These are phyloP conservation scores for Dasyornis broadbenti DNA, from an alignment of 2,113 vertebrate species.

Conservation along the genomic window DNA sequence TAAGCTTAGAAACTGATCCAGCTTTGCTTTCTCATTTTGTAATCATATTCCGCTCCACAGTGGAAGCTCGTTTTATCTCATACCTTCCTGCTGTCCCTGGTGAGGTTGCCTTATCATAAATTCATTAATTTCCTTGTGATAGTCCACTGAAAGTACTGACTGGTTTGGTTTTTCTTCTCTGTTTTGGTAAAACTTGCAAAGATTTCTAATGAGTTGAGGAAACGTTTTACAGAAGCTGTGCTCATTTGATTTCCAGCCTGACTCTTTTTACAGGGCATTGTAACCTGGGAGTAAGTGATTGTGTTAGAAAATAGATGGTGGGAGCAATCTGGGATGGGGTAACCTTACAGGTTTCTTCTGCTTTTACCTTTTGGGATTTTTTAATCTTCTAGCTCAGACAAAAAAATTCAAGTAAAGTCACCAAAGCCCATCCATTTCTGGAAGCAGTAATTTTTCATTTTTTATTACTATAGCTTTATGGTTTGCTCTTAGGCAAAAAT, in stretches of 20 bases:
- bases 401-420: neutral
- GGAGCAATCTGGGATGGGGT: neutral
- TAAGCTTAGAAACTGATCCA: neutral
- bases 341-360: neutral
- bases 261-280: neutral
- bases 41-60: neutral
- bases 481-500: constrained; percentile 10
- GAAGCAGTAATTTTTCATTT: neutral
- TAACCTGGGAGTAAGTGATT: neutral
- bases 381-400: neutral
- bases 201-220: neutral
- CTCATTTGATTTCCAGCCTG: neutral
- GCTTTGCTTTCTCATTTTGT: constrained; percentile 8
- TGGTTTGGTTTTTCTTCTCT: neutral
- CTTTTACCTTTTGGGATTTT: neutral
- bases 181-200: neutral
- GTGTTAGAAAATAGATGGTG: neutral
- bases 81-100: neutral
- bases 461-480: neutral
- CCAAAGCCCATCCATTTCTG: neutral
- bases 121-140: neutral
- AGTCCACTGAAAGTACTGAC: neutral
- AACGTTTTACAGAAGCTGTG: neutral
- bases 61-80: neutral
- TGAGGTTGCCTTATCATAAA: neutral